These are phyloP conservation scores for Metellina segmentata DNA, from an alignment of 2,888 invertebrate species.

Conservation along the genomic window DNA sequence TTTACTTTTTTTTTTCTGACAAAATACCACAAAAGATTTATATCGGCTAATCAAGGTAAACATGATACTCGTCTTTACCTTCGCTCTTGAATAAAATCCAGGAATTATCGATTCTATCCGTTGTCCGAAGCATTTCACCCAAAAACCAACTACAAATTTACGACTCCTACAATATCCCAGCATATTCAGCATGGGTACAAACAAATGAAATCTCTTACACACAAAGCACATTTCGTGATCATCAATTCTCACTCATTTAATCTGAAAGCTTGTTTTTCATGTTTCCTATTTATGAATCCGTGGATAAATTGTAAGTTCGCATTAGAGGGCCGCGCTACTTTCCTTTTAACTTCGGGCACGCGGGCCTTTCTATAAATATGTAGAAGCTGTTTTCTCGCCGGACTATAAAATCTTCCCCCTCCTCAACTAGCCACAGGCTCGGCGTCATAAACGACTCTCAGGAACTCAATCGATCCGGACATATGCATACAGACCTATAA, in stretches of 20 bases:
- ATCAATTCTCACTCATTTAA: slow-evolving; percentile 40
- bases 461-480: slow-evolving; percentile 45
- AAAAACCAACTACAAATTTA: background rate
- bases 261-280: background rate
- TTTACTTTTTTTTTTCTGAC: no score
- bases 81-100: no score
- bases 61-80: no score
- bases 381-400: slow-evolving; percentile 52
- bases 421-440: background rate
- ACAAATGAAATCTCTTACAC: background rate
- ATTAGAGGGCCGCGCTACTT: slow-evolving; percentile 10
- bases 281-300: slow-evolving; percentile 28
- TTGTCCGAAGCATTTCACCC: background rate
- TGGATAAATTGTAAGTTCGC: slow-evolving; percentile 32
- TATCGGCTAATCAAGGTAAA: no score
- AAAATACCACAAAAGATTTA: no score
- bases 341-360: background rate
- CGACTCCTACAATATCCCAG: background rate
- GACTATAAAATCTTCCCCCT: slow-evolving; percentile 56
- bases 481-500: slow-evolving; percentile 72
- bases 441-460: slow-evolving; percentile 38
- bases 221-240: background rate
- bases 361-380: slow-evolving; percentile 63
- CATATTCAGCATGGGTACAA: background rate
- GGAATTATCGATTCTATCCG: no score